Evolutionary conservation across 2,888 invertebrate species (phyloP), one percentile per base, ranked within the genome.

Genomic region (Drosophila prolongata): DNA sequence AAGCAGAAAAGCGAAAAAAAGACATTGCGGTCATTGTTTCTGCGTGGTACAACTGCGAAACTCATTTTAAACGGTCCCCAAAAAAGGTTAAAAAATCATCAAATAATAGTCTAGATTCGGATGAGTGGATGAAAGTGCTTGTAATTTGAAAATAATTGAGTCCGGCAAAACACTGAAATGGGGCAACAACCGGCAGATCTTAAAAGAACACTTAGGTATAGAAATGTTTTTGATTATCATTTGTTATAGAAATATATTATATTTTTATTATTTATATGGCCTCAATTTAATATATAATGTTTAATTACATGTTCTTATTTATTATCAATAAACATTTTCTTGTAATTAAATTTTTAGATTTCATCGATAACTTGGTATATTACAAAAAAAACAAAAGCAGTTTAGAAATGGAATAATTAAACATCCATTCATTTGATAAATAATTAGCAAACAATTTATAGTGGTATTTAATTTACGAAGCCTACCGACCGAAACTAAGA

Each of bases 11-110:
- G 56, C 68, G 35, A 37, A 56, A 49, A 55, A 47, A 60, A 72
- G 52, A 55, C 58, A 77, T 81, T 76, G 56, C 44, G 76, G 53
- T 75, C 78, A 72, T 80, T 79, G 77, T 79, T 58, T 64, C 58
- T 59, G 58, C 58, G 42, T 40, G 30, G 62, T 57, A 62, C 64
- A 34, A 40, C 34, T 58, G 38, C 37, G 42, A 53, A 69, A 61
- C 61, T 50, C 46, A 27, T 40, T 65, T 47, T 47, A 65, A 66
- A 65, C 55, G 55, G 40, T 55, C 55, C 19, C 38, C 27, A 46
- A 54, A 54, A 65, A 42, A 46, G 55, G 66, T 40, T 40, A 8
- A 44, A 44, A 56, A 59, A 60, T 30, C 43, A 19, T 14, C n/a
- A 52, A 57, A 67, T 58, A 46, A 58, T 52, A 43, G 30, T 58